A percentile compares a stretch with the other conserved stretches of the same genome.
These are phyloP conservation scores for Hirtodrosophila cameraria DNA, from an alignment of 2,888 invertebrate genomes.

Conservation along the genomic window DNA sequence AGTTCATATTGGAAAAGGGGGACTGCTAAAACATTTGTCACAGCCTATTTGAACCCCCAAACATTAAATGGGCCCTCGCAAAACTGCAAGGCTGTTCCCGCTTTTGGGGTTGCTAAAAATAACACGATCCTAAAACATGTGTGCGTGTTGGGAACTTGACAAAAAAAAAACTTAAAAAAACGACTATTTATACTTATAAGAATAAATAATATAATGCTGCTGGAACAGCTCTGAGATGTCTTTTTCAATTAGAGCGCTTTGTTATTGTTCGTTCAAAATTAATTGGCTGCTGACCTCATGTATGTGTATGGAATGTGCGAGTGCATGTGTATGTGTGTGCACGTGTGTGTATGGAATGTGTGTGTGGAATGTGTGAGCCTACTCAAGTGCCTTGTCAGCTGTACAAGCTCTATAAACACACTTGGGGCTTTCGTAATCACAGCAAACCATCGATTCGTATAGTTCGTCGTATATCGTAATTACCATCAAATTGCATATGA, in stretches of 20 bases:
- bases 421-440: constrained; percentile 19
- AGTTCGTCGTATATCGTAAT: constrained; percentile 6
- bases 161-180: neutral
- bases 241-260: constrained; percentile 36
- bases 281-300: constrained; percentile 42
- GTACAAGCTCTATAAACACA: neutral
- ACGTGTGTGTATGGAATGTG: no score
- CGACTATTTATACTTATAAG: constrained; percentile 2
- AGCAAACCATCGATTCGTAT: constrained; percentile 1
- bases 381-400: neutral
- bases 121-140: neutral
- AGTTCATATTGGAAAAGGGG: neutral
- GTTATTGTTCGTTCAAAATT: constrained; percentile 41
- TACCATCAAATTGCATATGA: constrained; percentile 13
- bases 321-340: neutral
- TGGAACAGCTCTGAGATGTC: constrained; percentile 1
- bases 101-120: constrained; percentile 6
- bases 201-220: neutral
- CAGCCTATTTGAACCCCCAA: constrained; percentile 9
- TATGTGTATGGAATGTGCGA: no score
- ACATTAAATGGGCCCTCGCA: constrained; percentile 7
- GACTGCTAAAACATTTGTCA: constrained; percentile 14
- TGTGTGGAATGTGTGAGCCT: no score
- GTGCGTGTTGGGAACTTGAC: neutral
- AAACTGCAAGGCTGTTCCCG: constrained; percentile 4